Evolutionary conservation across 2,113 vertebrate species (phyloP).

Genomic region (Apodemus speciosus): DNA sequence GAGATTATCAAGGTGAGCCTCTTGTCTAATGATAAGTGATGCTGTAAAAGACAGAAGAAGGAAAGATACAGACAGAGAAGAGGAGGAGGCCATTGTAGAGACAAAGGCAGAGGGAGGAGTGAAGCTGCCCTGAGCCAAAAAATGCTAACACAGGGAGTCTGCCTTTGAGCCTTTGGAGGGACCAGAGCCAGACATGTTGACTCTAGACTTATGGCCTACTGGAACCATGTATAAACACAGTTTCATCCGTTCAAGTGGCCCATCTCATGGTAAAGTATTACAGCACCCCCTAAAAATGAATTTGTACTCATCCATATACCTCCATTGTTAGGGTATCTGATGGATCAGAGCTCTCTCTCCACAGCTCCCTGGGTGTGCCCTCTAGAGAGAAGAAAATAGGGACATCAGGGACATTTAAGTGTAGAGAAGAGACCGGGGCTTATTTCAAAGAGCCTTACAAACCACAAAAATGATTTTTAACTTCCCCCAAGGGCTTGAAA

Average conservation of each 20-base stretch:
- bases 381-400: neutral
- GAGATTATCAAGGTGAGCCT: neutral
- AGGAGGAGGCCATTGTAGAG: neutral
- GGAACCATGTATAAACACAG: neutral
- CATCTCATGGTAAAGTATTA: neutral
- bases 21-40: neutral
- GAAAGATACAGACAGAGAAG: neutral
- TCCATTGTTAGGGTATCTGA: neutral
- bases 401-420: neutral
- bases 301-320: neutral
- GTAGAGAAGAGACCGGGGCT: neutral
- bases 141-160: neutral
- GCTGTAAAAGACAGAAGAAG: neutral
- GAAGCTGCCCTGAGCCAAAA: neutral
- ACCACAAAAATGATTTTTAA: neutral
- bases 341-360: accelerated
- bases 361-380: accelerated
- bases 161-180: neutral
- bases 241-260: neutral
- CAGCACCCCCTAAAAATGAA: neutral
- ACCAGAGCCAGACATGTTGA: neutral
- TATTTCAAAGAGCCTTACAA: neutral
- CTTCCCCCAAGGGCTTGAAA: neutral
- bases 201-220: neutral
- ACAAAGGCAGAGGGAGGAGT: neutral